These are phyloP conservation scores for Protodeltote pygarga DNA, from an alignment of 2,888 invertebrate genomes.

Conservation along the genomic window DNA sequence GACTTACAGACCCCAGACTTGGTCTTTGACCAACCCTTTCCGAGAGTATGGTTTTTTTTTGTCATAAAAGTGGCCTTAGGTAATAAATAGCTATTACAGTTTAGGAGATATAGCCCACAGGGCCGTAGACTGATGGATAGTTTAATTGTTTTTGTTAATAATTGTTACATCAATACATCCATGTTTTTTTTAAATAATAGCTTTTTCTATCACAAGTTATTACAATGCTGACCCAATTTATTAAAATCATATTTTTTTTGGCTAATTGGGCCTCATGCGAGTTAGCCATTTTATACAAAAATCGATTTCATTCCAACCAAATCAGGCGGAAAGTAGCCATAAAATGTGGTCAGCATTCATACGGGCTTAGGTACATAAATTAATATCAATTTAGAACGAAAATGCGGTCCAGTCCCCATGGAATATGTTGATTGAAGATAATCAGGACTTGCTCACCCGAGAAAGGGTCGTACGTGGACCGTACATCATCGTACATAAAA, in stretches of 20 bases:
- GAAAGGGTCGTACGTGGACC: constrained; percentile 20
- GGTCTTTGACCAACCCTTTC: too few relatives aligned
- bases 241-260: neutral
- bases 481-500: constrained; percentile 8
- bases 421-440: constrained; percentile 48
- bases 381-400: constrained; percentile 47
- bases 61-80: too few relatives aligned
- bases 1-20: too few relatives aligned
- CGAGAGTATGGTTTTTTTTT: too few relatives aligned
- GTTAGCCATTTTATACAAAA: constrained; percentile 1
- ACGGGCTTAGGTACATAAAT: constrained; percentile 34
- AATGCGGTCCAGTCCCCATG: constrained; percentile 39
- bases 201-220: too few relatives aligned
- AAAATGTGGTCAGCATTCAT: constrained; percentile 26
- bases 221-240: neutral
- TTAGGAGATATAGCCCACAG: too few relatives aligned
- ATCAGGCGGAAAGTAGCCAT: constrained; percentile 15
- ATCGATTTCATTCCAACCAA: constrained; percentile 8
- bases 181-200: too few relatives aligned
- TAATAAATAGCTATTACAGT: too few relatives aligned
- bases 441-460: constrained; percentile 35
- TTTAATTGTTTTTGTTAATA: too few relatives aligned
- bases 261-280: neutral
- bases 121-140: too few relatives aligned
- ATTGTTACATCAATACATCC: too few relatives aligned